A percentile compares a stretch with the other conserved stretches of the same genome.
Evolutionary conservation across 2,113 vertebrate species (phyloP).

Genomic region (Synodontis membranacea): DNA sequence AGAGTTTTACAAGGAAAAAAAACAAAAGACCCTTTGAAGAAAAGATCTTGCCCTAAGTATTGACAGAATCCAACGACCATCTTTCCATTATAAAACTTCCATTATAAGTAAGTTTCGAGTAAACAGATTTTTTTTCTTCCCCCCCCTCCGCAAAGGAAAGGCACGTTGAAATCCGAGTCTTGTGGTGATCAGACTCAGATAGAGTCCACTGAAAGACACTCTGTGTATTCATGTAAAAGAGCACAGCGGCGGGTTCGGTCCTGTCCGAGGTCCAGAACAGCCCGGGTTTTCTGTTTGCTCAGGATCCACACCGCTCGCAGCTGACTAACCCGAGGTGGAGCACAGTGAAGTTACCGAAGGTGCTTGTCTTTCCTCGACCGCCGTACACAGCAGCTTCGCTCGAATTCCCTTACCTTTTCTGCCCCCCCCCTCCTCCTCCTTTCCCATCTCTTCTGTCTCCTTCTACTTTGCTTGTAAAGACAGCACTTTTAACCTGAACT

Average conservation of each 20-base stretch:
- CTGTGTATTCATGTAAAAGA: not conserved
- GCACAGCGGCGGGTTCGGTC: not conserved
- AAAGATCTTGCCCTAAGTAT: not conserved
- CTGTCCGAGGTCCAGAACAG: conserved; percentile 7
- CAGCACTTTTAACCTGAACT: not conserved
- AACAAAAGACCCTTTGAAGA: too few species aligned
- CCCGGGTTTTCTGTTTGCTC: not conserved
- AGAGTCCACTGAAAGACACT: not conserved
- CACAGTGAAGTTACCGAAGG: not conserved
- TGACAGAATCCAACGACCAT: not conserved
- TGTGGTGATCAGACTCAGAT: conserved; percentile 3
- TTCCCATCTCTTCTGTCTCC: not conserved
- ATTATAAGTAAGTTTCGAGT: not conserved
- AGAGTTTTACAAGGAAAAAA: not conserved
- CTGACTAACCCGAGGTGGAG: not conserved
- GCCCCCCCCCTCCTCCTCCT: not conserved
- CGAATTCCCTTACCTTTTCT: not conserved
- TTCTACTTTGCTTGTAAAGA: not conserved
- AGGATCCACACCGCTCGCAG: not conserved
- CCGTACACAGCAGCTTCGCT: not conserved
- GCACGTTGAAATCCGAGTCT: not conserved
- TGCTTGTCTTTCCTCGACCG: not conserved
- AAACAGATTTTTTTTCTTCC: not conserved
- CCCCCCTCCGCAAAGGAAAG: not conserved
- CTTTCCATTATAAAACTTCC: not conserved